Conservation (phyloP, 1,140 invertebrate species). For the Conus ventricosus region DNA sequence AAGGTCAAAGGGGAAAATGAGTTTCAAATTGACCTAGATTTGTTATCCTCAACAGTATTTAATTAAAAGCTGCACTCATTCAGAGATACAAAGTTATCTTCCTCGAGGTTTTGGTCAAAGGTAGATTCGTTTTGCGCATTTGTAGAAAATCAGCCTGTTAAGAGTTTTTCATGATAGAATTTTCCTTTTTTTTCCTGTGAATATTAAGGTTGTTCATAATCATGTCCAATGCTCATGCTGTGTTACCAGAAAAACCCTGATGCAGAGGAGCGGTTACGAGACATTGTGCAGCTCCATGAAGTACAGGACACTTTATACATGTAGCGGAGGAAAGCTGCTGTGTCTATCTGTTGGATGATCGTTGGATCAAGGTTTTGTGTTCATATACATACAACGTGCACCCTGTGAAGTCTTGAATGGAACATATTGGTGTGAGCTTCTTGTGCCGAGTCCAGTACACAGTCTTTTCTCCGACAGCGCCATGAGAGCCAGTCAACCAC, state of each 20-base stretch:
- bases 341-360: too few relatives aligned
- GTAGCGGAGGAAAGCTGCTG: constrained; percentile 20
- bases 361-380: too few relatives aligned
- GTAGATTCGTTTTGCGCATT: background rate
- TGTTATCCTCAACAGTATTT: too few relatives aligned
- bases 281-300: constrained; percentile 54
- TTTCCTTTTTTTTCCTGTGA: background rate
- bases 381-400: too few relatives aligned
- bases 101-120: background rate
- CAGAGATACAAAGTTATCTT: background rate
- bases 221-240: background rate
- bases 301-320: constrained; percentile 62
- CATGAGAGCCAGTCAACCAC: too few relatives aligned
- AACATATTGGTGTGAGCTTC: too few relatives aligned
- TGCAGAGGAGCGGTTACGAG: constrained; percentile 56
- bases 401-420: too few relatives aligned
- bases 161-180: background rate
- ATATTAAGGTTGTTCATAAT: too few relatives aligned
- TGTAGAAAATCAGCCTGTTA: background rate
- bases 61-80: background rate
- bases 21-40: too few relatives aligned
- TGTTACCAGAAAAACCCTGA: constrained; percentile 59
- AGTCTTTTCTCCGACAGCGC: too few relatives aligned
- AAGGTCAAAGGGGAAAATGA: too few relatives aligned
- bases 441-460: too few relatives aligned